Conservation (phyloP, 2,888 invertebrate species). For the Pelosia muscerda region DNA sequence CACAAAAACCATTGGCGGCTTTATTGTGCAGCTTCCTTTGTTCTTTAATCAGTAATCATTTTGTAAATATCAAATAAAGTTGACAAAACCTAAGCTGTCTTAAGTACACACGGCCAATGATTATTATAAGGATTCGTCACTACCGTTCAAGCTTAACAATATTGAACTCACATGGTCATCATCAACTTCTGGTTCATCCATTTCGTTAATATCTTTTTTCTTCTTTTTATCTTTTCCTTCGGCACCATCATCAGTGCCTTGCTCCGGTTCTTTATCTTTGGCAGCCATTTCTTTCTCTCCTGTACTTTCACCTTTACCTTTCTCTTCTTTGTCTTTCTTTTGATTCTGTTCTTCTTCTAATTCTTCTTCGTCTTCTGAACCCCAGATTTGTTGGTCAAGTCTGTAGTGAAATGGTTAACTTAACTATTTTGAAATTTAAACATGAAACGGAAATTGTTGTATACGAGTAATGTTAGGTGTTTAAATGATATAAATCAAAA, state of each 20-base stretch:
- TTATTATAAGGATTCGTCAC: not conserved
- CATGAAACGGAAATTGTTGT: not conserved
- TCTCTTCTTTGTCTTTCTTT: conserved; percentile 88
- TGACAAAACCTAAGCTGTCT: no score
- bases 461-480: not conserved
- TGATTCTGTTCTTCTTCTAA: conserved; percentile 82
- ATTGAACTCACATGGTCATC: conserved; percentile 89
- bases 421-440: not conserved
- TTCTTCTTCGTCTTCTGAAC: conserved; percentile 93
- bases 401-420: conserved; percentile 51
- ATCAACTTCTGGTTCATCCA: conserved; percentile 92
- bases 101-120: no score
- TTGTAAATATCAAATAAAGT: no score
- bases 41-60: no score
- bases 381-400: conserved; percentile 93
- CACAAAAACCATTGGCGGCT: no score
- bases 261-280: conserved; percentile 88
- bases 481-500: not conserved
- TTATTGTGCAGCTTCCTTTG: no score
- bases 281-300: conserved; percentile 92
- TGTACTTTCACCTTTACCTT: conserved; percentile 87
- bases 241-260: conserved; percentile 84
- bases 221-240: conserved; percentile 86
- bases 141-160: not conserved
- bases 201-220: conserved; percentile 92